These are phyloP conservation scores for Sesia apiformis DNA, from an alignment of 2,888 invertebrate species.

Conservation along the genomic window DNA sequence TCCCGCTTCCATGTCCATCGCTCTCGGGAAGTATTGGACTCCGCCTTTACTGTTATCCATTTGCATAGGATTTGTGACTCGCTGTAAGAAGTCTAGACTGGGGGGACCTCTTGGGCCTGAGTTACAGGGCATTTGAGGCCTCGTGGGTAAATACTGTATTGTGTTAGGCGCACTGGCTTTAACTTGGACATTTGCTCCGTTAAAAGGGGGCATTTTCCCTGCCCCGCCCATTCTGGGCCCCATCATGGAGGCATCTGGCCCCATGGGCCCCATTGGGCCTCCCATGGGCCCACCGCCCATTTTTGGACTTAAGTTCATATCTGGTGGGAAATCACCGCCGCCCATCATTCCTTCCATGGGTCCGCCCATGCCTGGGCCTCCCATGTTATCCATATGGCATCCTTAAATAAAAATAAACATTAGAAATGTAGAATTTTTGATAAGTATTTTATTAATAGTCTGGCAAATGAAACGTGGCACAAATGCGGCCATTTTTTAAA, in stretches of 20 bases:
- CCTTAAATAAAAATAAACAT: slow-evolving; percentile 26
- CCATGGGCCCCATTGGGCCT: slow-evolving; percentile 69
- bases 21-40: slow-evolving; percentile 83
- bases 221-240: slow-evolving; percentile 77
- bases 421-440: not conserved
- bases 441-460: not conserved
- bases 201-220: slow-evolving; percentile 74
- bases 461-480: no score
- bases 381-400: slow-evolving; percentile 71
- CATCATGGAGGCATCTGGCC: slow-evolving; percentile 76
- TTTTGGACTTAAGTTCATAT: slow-evolving; percentile 79
- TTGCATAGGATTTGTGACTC: slow-evolving; percentile 89
- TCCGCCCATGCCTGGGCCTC: slow-evolving; percentile 67
- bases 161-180: slow-evolving; percentile 98
- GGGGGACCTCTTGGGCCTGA: slow-evolving; percentile 86
- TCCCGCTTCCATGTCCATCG: slow-evolving; percentile 67
- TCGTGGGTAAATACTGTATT: slow-evolving; percentile 96
- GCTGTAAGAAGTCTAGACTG: slow-evolving; percentile 90
- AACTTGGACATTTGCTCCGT: slow-evolving; percentile 87
- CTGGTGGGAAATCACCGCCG: slow-evolving; percentile 62
- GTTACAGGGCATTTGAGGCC: slow-evolving; percentile 87
- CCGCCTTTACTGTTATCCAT: slow-evolving; percentile 77
- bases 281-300: slow-evolving; percentile 73
- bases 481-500: no score
- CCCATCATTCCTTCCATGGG: slow-evolving; percentile 73